phyloP scores from a whole-genome alignment of 2,888 invertebrate species.

The Pollenia angustigena region DNA sequence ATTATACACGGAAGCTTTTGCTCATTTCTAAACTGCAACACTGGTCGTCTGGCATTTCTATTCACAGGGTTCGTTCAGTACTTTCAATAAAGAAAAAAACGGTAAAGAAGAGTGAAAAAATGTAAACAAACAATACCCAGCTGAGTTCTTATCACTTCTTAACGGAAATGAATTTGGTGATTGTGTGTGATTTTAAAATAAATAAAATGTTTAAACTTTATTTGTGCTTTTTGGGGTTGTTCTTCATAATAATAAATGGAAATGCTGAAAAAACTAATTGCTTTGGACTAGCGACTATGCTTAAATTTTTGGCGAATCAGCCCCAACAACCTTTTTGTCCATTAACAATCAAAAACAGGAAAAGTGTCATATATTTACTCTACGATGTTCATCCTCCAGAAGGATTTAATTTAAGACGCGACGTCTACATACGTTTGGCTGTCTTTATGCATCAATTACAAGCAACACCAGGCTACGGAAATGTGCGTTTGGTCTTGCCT shows the following conservation, averaged over 20 bases:
- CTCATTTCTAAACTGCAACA: no score
- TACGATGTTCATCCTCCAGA: conserved; percentile 98
- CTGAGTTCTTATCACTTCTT: conserved; percentile 16
- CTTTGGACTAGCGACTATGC: conserved; percentile 58
- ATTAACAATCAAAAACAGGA: conserved; percentile 43
- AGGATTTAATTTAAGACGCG: conserved; percentile 98
- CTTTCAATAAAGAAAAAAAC: no score
- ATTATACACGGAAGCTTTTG: no score
- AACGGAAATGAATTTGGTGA: background rate
- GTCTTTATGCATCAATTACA: conserved; percentile 90
- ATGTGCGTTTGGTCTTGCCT: conserved; percentile 91
- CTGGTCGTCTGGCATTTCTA: background rate
- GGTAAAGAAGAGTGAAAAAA: background rate
- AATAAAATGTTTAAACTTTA: conserved; percentile 41
- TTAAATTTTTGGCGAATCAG: background rate
- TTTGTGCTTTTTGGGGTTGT: background rate
- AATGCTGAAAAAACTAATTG: background rate
- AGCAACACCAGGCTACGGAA: conserved; percentile 83
- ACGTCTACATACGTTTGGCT: conserved; percentile 97
- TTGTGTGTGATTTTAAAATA: background rate
- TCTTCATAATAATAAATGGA: background rate
- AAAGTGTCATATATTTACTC: conserved; percentile 87
- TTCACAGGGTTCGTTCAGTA: background rate
- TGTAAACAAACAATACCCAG: conserved; percentile 31
- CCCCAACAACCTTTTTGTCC: conserved; percentile 59